phyloP scores from a whole-genome alignment of 1,140 invertebrate genomes.

The Scaptomyza montana region DNA sequence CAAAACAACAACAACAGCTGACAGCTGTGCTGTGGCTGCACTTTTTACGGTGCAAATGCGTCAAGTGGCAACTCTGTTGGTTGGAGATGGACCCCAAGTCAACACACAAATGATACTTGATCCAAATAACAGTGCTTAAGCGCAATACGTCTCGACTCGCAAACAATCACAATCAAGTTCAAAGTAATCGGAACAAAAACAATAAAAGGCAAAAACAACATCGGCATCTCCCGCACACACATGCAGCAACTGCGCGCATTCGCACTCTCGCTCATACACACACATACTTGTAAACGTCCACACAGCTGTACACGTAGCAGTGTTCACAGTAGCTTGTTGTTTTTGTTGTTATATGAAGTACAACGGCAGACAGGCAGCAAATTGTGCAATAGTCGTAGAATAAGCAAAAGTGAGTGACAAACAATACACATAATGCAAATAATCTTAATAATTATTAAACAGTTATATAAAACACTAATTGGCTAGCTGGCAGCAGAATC shows the following conservation, averaged over 20 bases:
- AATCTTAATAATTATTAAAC: constrained; percentile 46
- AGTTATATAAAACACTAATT: constrained; percentile 37
- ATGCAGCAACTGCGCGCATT: constrained; percentile 49
- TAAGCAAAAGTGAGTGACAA: constrained; percentile 19
- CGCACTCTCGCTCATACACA: constrained; percentile 51
- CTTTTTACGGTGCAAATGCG: constrained; percentile 44
- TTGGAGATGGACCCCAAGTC: constrained; percentile 21
- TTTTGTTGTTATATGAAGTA: constrained; percentile 49
- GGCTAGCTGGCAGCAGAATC: constrained; percentile 37
- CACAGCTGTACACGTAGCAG: constrained; percentile 78
- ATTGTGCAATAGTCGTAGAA: constrained; percentile 64
- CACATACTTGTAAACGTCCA: constrained; percentile 19
- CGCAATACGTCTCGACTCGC: constrained; percentile 27
- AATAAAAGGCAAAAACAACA: constrained; percentile 27
- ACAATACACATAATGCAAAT: constrained; percentile 17
- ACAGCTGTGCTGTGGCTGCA: constrained; percentile 60
- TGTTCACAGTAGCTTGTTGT: constrained; percentile 46
- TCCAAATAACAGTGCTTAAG: constrained; percentile 29
- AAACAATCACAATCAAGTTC: constrained; percentile 67
- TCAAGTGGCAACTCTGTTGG: constrained; percentile 58
- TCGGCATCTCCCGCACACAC: constrained; percentile 31
- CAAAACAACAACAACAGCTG: constrained; percentile 62
- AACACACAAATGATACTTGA: constrained; percentile 18
- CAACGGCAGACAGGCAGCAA: constrained; percentile 33
- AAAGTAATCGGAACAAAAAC: constrained; percentile 65